Evolutionary conservation across 2,888 invertebrate genomes (phyloP), one percentile per base, ranked within the genome.

Genomic region (Physocephala rufipes): DNA sequence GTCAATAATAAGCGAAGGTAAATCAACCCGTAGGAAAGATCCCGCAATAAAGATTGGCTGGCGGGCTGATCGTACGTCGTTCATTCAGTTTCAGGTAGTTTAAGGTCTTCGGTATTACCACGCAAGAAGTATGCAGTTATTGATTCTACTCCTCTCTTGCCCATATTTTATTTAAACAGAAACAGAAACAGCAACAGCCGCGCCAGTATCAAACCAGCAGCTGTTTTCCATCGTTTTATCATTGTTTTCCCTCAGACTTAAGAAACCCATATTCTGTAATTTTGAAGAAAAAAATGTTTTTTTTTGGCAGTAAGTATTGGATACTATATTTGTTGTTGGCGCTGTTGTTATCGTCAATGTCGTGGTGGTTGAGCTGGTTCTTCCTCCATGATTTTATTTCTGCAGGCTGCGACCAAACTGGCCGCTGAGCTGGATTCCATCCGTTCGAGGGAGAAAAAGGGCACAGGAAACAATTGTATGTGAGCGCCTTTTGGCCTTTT

Each of bases 191-290:
- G 67, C 58, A 43, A 36, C 36, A 36, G 36, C 4, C 36, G 36
- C 36, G 36, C 36, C 36, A 9, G 5, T 36, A 4, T 9, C 4
- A 9, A 55, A 58, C 76, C 74, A 77, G 80, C 80, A 81, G 80
- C 80, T 81, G 80, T 81, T 80, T 80, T 36, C 36, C 36, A 4
- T 36, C 36, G 76, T 76, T n/a, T n/a, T 80, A 80, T 79, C 79
- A 73, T 59, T 62, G 66, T 68, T 69, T 73, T 67, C 64, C 71
- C 55, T 53, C 24, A 45, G 53, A 45, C 68, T 47, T 36, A 21
- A 36, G 36, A 9, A 36, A 15, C 62, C 21, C 53, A 43, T 28
- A 49, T 59, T 45, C 16, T 21, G 24, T 64, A 26, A 45, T 43
- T 47, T 2, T 21, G 49, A 49, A n/a, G 4, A 30, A 28, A 47